Evolutionary conservation across 2,888 invertebrate species (phyloP).

Genomic region (Oscheius sp.): DNA sequence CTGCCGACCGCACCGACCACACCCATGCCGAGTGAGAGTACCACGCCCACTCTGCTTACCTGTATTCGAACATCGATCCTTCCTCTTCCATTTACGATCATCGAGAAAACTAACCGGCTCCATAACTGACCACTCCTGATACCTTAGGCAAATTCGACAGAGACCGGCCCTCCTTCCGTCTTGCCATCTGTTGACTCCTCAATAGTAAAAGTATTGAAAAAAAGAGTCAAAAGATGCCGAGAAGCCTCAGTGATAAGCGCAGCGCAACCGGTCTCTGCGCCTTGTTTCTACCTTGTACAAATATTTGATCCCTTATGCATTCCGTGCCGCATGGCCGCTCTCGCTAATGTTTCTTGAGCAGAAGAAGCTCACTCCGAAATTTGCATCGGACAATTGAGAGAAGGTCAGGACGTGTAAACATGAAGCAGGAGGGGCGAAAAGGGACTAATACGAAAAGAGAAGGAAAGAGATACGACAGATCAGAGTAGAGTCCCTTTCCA

Average conservation of each 20-base stretch:
- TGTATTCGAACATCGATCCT: constrained; percentile 28
- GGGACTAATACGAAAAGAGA: too few relatives aligned
- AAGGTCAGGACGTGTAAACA: background rate
- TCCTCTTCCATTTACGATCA: background rate
- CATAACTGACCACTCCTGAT: background rate
- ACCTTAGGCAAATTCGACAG: background rate
- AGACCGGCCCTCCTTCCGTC: background rate
- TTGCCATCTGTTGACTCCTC: background rate
- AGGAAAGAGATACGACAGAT: too few relatives aligned
- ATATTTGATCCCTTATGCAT: constrained; percentile 38
- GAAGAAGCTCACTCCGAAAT: constrained; percentile 23
- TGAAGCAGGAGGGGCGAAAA: too few relatives aligned
- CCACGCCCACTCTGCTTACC: constrained; percentile 18
- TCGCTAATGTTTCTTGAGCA: constrained; percentile 25
- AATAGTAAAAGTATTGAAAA: constrained; percentile 5
- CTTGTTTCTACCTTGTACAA: constrained; percentile 38
- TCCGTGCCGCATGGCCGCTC: constrained; percentile 21
- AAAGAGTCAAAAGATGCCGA: constrained; percentile 24
- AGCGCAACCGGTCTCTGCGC: constrained; percentile 30
- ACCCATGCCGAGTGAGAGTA: constrained; percentile 21
- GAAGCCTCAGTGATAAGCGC: constrained; percentile 30
- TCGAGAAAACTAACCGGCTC: background rate
- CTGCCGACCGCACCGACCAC: constrained; percentile 21
- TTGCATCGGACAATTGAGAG: background rate
- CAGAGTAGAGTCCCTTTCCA: too few relatives aligned